A percentile compares a stretch with the other conserved stretches of the same genome.
Conservation (phyloP, 2,113 vertebrate species). For the Nesoenas mayeri region DNA sequence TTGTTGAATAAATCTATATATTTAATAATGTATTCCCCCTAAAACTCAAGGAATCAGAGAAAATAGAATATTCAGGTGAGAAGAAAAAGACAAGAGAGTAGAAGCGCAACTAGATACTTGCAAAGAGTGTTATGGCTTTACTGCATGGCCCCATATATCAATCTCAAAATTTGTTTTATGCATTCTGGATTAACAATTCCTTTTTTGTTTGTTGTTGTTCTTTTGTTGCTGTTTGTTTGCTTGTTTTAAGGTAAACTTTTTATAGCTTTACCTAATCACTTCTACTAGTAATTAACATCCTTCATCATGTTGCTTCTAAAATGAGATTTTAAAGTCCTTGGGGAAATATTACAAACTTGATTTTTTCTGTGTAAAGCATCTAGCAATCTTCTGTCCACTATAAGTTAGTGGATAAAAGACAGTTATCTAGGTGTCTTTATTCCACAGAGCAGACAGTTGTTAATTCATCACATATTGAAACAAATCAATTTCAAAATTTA, state of each 20-base stretch:
- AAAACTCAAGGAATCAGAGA: not conserved
- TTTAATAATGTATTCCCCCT: not conserved
- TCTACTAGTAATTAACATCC: not conserved
- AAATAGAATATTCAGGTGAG: not conserved
- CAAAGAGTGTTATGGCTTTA: not conserved
- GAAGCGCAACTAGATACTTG: not conserved
- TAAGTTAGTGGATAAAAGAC: not conserved
- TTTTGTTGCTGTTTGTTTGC: not conserved
- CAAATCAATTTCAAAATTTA: not conserved
- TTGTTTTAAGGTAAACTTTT: not conserved
- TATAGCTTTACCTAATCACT: not conserved
- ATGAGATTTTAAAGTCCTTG: not conserved
- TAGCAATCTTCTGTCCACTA: not conserved
- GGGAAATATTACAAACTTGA: not conserved
- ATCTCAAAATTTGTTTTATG: not conserved
- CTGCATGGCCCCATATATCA: not conserved
- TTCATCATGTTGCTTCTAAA: not conserved
- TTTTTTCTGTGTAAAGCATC: not conserved
- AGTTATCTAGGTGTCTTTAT: not conserved
- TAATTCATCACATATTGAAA: not conserved
- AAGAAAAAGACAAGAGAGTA: not conserved
- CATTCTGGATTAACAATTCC: not conserved
- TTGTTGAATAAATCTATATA: not conserved
- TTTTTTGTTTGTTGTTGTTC: not conserved
- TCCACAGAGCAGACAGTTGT: not conserved